Percentiles rank a stretch among this genome's conserved stretches.
Evolutionary conservation across 1,140 invertebrate species (phyloP).

Genomic region (Brachionus asplanchnoidis): DNA sequence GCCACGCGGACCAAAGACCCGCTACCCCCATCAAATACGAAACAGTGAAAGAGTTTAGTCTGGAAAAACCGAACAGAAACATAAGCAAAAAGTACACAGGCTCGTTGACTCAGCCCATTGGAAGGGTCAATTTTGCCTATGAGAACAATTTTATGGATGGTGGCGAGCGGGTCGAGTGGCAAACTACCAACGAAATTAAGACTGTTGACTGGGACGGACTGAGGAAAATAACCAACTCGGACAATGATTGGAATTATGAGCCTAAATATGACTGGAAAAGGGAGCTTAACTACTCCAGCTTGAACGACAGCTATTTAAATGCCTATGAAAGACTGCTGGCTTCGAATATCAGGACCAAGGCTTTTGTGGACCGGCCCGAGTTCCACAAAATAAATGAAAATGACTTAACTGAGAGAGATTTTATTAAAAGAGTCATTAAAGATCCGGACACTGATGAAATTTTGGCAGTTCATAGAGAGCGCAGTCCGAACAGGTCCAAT

Average conservation of each 20-base stretch:
- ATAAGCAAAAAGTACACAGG: constrained; percentile 8
- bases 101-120: neutral
- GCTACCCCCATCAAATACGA: constrained; percentile 21
- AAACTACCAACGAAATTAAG: constrained; percentile 1
- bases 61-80: neutral
- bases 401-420: neutral
- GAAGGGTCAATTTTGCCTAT: neutral
- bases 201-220: constrained; percentile 22
- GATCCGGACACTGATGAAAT: constrained; percentile 29
- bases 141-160: neutral
- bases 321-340: neutral
- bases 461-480: neutral
- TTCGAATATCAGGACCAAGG: neutral
- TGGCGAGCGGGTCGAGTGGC: constrained; percentile 26
- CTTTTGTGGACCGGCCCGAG: neutral
- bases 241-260: constrained; percentile 3
- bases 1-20: constrained; percentile 34
- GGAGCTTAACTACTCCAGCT: neutral
- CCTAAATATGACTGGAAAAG: neutral
- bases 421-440: neutral
- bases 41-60: neutral
- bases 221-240: neutral
- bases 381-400: neutral
- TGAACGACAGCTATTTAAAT: neutral
- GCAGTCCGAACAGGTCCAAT: neutral